A percentile compares a stretch with the other conserved stretches of the same genome.
phyloP scores from a whole-genome alignment of 2,888 invertebrate species.

The Calliphora vomitoria region DNA sequence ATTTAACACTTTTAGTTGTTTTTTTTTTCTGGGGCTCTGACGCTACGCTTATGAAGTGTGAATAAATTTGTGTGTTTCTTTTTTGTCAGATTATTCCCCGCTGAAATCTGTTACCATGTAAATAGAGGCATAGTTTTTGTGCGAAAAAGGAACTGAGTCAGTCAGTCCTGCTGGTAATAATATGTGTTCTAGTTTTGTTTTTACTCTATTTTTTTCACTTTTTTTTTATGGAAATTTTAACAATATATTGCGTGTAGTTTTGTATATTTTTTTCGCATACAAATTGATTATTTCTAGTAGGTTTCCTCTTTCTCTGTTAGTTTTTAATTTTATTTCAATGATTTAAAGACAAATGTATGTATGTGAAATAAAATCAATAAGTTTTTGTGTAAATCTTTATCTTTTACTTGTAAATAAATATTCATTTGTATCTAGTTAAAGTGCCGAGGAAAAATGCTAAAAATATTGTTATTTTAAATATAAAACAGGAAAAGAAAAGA shows the following conservation, averaged over 20 bases:
- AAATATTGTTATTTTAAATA: not conserved
- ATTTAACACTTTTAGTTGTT: slow-evolving; percentile 2
- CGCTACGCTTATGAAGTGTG: slow-evolving; percentile 36
- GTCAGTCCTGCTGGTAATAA: slow-evolving; percentile 18
- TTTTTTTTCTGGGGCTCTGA: slow-evolving; percentile 3
- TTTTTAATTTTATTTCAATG: slow-evolving; percentile 1
- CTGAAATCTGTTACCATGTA: slow-evolving; percentile 49
- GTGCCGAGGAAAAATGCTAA: not conserved
- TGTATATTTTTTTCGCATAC: not conserved
- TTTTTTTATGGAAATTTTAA: slow-evolving; percentile 38
- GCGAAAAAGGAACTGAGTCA: slow-evolving; percentile 27
- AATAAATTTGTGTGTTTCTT: slow-evolving; percentile 44
- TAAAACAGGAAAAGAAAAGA: no score
- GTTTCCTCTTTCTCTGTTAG: not conserved
- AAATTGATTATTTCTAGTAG: slow-evolving; percentile 34
- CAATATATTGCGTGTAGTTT: slow-evolving; percentile 30
- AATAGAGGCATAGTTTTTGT: slow-evolving; percentile 23
- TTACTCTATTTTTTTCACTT: not conserved
- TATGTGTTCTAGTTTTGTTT: slow-evolving; percentile 50
- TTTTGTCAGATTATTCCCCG: slow-evolving; percentile 30
- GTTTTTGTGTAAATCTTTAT: slow-evolving; percentile 36
- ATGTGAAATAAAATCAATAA: slow-evolving; percentile 32
- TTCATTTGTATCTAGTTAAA: not conserved
- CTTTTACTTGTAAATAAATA: slow-evolving; percentile 19
- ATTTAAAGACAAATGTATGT: slow-evolving; percentile 14